Evolutionary conservation across 2,797 vertebrate species (phyloP), one percentile per base, ranked within the genome.

Genomic region (Ara ararauna): DNA sequence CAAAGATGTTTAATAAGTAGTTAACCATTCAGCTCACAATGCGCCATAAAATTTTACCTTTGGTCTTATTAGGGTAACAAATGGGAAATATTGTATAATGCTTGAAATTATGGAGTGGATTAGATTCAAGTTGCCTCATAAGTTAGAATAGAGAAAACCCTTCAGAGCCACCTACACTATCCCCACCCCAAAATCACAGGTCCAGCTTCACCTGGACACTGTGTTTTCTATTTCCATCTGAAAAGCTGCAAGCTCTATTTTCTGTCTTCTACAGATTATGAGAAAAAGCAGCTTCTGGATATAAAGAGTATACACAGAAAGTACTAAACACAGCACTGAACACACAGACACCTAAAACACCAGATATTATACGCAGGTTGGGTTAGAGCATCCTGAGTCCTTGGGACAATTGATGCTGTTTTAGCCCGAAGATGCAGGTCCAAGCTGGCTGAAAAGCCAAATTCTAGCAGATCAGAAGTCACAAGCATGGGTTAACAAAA

Each of bases 61-160:
- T 89, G 74, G 71, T 92, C 77, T 93, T 93, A 88, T 75, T 65
- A 88, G 53, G 60, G 67, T 79, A 89, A 90, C 58, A 89, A 96
- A 93, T 51, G 36, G 27, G 50, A 95, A 93, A 93, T 53, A 92
- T 13, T 14, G 8, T 10, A 64, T 20, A 34, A 78, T 34, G 42
- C 54, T 84, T 73, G 62, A 92, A 85, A 81, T 93, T 77, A 90
- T 30, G 22, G 40, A 89, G 61, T 11, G 54, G 51, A 58, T 87
- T 68, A 86, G 44, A 92, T 22, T 64, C n/a, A 77, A 77, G 71
- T 27, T 75, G 56, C 53, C 66, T 83, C 6, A 0, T 32, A 77
- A 77, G 1, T 67, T n/a, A 64, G 80, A 51, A 75, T 10, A 81
- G 6, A 40, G 88, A 87, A 88, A 88, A 42, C 15, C 54, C n/a